Evolutionary conservation across 2,797 vertebrate genomes (phyloP).

Genomic region (Phoeniculus purpureus): DNA sequence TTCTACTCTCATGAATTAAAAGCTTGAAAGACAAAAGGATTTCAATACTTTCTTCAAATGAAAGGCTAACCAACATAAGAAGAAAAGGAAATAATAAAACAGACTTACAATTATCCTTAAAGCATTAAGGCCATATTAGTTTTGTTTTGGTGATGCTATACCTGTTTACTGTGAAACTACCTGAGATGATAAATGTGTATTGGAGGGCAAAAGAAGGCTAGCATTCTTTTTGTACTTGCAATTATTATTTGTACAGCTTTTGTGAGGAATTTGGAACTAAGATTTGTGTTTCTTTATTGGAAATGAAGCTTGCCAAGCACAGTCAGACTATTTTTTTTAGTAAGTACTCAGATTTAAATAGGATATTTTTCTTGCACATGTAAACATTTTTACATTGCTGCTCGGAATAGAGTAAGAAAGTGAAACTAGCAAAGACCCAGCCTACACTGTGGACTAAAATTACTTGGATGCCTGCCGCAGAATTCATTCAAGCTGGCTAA

Average conservation of each 20-base stretch:
- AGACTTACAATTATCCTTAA: not conserved
- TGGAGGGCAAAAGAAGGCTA: not conserved
- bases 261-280: not conserved
- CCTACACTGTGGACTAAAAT: not conserved
- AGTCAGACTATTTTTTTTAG: not conserved
- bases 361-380: not conserved
- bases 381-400: not conserved
- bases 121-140: not conserved
- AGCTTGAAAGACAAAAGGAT: not conserved
- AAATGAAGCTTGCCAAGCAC: not conserved
- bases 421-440: not conserved
- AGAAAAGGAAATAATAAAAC: not conserved
- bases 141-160: not conserved
- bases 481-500: not conserved
- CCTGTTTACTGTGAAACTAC: not conserved
- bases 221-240: not conserved
- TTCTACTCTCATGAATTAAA: not conserved
- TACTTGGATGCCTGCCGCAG: fast-evolving
- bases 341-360: not conserved
- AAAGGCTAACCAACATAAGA: not conserved
- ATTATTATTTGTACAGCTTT: not conserved
- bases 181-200: not conserved
- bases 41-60: not conserved
- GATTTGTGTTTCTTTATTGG: not conserved
- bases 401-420: not conserved